phyloP scores from a whole-genome alignment of 2,113 vertebrate genomes.

The Menura novaehollandiae region DNA sequence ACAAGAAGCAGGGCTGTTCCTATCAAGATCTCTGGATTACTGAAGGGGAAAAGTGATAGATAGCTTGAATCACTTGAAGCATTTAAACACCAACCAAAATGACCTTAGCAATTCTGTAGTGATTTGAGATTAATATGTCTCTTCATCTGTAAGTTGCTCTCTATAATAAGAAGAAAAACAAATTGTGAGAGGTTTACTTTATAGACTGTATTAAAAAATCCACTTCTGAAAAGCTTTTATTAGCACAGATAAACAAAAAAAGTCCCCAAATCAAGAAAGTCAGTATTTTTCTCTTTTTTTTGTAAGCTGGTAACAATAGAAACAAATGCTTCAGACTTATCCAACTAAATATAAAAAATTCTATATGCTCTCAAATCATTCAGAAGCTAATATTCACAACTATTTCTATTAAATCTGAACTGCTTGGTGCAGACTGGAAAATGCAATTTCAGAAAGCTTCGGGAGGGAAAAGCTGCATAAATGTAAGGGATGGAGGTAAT shows the following conservation, averaged over 20 bases:
- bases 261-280: neutral
- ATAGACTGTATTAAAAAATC: neutral
- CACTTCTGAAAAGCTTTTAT: neutral
- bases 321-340: neutral
- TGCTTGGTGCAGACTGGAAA: neutral
- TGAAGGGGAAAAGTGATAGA: neutral
- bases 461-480: constrained; percentile 30
- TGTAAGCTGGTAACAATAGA: neutral
- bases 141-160: neutral
- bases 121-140: neutral
- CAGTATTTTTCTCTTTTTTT: neutral
- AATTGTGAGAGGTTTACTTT: neutral
- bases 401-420: constrained; percentile 30
- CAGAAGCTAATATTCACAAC: neutral
- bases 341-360: neutral
- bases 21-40: neutral
- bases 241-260: neutral
- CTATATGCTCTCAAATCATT: neutral
- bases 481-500: constrained; percentile 22
- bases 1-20: neutral
- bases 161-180: neutral
- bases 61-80: neutral
- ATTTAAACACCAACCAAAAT: neutral
- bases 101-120: neutral
- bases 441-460: constrained; percentile 65